Conservation (phyloP, 2,888 invertebrate species). For the Rhingia campestris region DNA sequence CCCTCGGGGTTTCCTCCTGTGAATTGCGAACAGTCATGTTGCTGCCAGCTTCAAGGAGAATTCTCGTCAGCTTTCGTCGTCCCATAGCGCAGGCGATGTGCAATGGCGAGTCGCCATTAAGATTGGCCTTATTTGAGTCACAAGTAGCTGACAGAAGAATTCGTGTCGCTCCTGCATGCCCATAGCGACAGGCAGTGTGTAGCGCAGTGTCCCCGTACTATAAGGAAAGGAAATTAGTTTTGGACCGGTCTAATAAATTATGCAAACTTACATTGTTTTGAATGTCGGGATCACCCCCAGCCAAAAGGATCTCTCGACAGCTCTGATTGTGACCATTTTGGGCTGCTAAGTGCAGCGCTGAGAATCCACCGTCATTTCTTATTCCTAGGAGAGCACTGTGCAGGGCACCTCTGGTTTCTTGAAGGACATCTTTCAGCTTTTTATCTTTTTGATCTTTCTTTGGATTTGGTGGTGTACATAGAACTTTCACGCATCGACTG, state of each 20-base stretch:
- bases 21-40: conserved; percentile 85
- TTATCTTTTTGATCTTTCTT: conserved; percentile 77
- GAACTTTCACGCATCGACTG: conserved; percentile 90
- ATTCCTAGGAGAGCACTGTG: conserved; percentile 86
- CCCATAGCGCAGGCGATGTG: conserved; percentile 98
- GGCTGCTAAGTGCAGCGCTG: conserved; percentile 96
- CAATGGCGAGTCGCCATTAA: conserved; percentile 97
- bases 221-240: conserved; percentile 74
- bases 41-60: conserved; percentile 93
- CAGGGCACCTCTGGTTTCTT: conserved; percentile 83
- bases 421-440: conserved; percentile 77
- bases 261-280: conserved; percentile 90
- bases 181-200: conserved; percentile 97
- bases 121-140: conserved; percentile 93
- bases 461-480: conserved; percentile 83
- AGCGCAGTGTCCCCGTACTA: conserved; percentile 97
- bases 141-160: conserved; percentile 96
- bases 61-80: conserved; percentile 93
- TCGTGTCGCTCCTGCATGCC: conserved; percentile 97
- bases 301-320: conserved; percentile 92
- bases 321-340: conserved; percentile 99
- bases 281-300: conserved; percentile 93
- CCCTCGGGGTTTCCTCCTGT: conserved; percentile 91
- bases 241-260: background rate
- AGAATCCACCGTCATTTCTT: conserved; percentile 93